Percentiles rank a stretch among this genome's conserved stretches.
Conservation (phyloP, 2,888 invertebrate species). For the Volucella inflata region DNA sequence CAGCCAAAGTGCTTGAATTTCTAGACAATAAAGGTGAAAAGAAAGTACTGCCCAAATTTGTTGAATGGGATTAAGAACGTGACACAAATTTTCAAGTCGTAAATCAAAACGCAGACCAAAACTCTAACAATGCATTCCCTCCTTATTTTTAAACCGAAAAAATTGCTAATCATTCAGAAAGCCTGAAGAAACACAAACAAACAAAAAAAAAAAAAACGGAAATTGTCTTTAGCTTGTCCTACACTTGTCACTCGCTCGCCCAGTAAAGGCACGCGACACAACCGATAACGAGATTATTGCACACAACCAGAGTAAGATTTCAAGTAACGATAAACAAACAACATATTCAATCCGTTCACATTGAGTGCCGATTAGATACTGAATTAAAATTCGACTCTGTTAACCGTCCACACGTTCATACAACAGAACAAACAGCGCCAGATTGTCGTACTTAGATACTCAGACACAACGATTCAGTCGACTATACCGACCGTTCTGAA, state of each 20-base stretch:
- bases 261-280: slow-evolving; percentile 61
- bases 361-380: slow-evolving; percentile 82
- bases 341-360: slow-evolving; percentile 77
- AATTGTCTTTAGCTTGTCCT: slow-evolving; percentile 16
- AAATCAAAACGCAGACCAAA: slow-evolving; percentile 28
- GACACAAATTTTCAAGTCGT: slow-evolving; percentile 45
- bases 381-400: slow-evolving; percentile 76
- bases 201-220: slow-evolving; percentile 34
- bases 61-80: slow-evolving; percentile 61
- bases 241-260: slow-evolving; percentile 53
- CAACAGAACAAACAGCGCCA: slow-evolving; percentile 53
- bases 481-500: slow-evolving; percentile 49
- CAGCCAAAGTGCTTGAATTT: slow-evolving; percentile 28
- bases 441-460: slow-evolving; percentile 32
- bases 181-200: neutral
- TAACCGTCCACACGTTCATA: slow-evolving; percentile 73
- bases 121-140: slow-evolving; percentile 53
- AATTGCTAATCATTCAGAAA: slow-evolving; percentile 43
- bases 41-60: slow-evolving; percentile 61
- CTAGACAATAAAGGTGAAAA: slow-evolving; percentile 60
- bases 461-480: slow-evolving; percentile 44
- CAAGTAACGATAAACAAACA: slow-evolving; percentile 9
- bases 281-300: slow-evolving; percentile 23
- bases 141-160: slow-evolving; percentile 1
- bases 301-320: slow-evolving; percentile 4